A percentile compares a stretch with the other conserved stretches of the same genome.
Evolutionary conservation across 2,888 invertebrate genomes (phyloP).

Genomic region (Oasisia sp.): DNA sequence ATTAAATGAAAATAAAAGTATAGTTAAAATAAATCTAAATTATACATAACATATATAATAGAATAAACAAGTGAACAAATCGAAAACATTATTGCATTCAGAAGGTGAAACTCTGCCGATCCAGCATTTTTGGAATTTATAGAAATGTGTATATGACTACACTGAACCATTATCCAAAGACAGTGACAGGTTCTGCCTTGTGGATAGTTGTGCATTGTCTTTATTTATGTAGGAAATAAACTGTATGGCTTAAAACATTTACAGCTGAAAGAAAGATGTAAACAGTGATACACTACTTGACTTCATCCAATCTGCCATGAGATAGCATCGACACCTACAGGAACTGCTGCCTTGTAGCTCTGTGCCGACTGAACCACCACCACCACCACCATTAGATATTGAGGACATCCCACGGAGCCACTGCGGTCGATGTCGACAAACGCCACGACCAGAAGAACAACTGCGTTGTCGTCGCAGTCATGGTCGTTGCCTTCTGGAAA

Average conservation of each 20-base stretch:
- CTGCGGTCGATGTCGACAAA: constrained; percentile 18
- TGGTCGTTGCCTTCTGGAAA: constrained; percentile 20
- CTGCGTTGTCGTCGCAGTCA: constrained; percentile 14
- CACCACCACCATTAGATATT: neutral
- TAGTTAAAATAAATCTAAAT: no score
- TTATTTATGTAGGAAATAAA: no score
- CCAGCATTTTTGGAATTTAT: no score
- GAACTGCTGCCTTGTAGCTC: neutral
- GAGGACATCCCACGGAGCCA: constrained; percentile 21
- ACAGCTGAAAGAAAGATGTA: constrained; percentile 22
- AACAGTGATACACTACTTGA: neutral
- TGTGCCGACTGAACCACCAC: neutral
- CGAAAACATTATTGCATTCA: no score
- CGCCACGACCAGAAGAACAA: constrained; percentile 17
- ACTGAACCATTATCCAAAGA: no score
- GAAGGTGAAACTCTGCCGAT: no score
- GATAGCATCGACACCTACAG: constrained; percentile 9
- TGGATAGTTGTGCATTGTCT: no score
- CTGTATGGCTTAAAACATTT: neutral
- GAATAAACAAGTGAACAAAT: no score
- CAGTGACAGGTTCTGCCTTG: no score
- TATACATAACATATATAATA: no score
- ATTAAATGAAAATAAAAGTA: no score
- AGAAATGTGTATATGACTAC: no score
- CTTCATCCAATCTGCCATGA: constrained; percentile 13